Conservation (phyloP, 2,113 vertebrate species). For the Pipa parva region DNA sequence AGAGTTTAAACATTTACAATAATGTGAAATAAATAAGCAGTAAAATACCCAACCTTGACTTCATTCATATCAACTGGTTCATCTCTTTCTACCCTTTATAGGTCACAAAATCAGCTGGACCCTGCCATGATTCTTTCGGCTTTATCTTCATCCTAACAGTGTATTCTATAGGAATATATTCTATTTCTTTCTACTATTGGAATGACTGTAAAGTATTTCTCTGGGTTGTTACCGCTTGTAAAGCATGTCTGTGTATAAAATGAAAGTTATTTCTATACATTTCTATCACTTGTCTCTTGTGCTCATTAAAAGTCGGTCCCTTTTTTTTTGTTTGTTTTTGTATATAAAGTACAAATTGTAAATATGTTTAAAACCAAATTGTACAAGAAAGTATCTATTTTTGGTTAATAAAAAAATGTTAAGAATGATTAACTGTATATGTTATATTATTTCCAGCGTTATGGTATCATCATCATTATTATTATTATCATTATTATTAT, state of each 20-base stretch:
- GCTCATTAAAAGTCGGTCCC: constrained; percentile 82
- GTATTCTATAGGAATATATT: constrained; percentile 44
- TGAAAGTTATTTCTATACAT: constrained; percentile 74
- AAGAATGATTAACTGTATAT: constrained; percentile 84
- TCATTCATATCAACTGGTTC: constrained; percentile 6
- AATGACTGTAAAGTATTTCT: constrained; percentile 80
- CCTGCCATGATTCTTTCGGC: constrained; percentile 79
- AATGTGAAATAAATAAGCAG: neutral
- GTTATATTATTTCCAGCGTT: neutral
- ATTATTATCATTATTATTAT: too few relatives aligned
- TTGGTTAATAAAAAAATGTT: constrained; percentile 99
- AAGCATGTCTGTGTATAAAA: constrained; percentile 93
- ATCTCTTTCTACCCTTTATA: constrained; percentile 72
- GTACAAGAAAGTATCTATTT: constrained; percentile 99
- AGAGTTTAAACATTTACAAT: neutral
- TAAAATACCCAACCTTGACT: neutral
- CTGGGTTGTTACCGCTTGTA: constrained; percentile 90
- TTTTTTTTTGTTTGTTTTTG: constrained; percentile 83
- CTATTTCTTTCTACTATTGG: constrained; percentile 49
- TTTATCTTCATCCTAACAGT: constrained; percentile 74
- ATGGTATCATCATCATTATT: too few relatives aligned
- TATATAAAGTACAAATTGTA: constrained; percentile 98
- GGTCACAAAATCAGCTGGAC: constrained; percentile 86
- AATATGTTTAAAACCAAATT: constrained; percentile 99
- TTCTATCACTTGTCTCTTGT: constrained; percentile 81